Base-by-base conservation (phyloP, 2,113 vertebrate species). In the Lepidothrix coronata region DNA sequence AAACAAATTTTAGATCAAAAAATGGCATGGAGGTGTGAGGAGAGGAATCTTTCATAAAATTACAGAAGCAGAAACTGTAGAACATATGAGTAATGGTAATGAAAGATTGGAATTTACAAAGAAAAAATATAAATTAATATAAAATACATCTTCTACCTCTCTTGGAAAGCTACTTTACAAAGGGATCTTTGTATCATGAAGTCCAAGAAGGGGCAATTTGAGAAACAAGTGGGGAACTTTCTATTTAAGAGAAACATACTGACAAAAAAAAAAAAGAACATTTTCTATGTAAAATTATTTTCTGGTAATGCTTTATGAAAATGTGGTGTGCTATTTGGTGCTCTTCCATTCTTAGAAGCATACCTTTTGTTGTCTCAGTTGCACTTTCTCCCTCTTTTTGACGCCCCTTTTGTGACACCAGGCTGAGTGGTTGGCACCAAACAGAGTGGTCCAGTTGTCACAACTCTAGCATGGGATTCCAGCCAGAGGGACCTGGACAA, bases 1-100 rank as follows among this genome's bases (percentile, higher is more conserved):
- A 95, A 95, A 39, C 17, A 81, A 86, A 89, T 75, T 77, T 80
- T 59, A 31, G 13, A 65, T 77, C 5, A 57, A 74, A 71, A 94
- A 92, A n/a, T n/a, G 19, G 4, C 44, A 58, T 25, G 46, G 9
- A 65, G 19, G 9, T 83, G 28, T 2, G 2, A 78, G 59, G 44
- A 90, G 57, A 51, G 27, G 35, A 78, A 57, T 71, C 39, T 51
- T 78, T 35, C 20, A 24, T 79, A n/a, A 37, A 91, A 66, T 73
- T 49, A 41, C 30, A 62, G 58, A 70, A 86, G 23, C 6, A 58
- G 35, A 57, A 85, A 57, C 41, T 80, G 20, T 11, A 66, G 41
- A 39, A 79, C 46, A 13, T 43, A 24, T 39, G 35, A 77, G 43
- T 86, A 91, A 59, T 46, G 33, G 71, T 52, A 59, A 80, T 70